These are phyloP conservation scores for Gibbula magus DNA, from an alignment of 2,888 invertebrate species.

Conservation along the genomic window DNA sequence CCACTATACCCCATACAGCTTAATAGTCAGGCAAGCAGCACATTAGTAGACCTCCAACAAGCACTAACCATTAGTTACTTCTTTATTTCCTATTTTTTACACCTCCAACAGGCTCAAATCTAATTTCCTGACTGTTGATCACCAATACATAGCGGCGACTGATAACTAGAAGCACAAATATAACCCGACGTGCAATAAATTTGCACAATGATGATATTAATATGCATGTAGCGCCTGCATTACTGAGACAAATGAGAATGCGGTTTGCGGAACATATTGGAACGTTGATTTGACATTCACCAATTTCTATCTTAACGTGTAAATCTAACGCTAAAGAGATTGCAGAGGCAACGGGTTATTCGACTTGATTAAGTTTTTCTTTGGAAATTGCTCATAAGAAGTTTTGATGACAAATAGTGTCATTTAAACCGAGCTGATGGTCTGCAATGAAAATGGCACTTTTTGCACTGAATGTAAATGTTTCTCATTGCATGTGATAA, in stretches of 20 bases:
- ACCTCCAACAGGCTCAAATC: background rate
- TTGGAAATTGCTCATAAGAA: background rate
- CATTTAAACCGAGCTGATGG: too few relatives aligned
- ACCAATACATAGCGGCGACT: slow-evolving; percentile 4
- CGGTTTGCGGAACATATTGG: background rate
- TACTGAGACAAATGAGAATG: background rate
- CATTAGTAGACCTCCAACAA: slow-evolving; percentile 9
- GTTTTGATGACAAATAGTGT: background rate
- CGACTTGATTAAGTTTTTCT: background rate
- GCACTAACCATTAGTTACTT: background rate
- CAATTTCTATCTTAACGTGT: too few relatives aligned
- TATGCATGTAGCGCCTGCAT: background rate
- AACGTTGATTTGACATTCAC: too few relatives aligned
- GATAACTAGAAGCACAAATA: slow-evolving; percentile 4
- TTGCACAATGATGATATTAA: background rate
- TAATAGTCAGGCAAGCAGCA: background rate
- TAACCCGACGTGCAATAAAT: background rate
- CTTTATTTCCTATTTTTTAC: slow-evolving; percentile 2
- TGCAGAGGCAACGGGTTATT: background rate
- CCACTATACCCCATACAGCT: background rate
- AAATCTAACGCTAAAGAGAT: background rate
- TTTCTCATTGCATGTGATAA: too few relatives aligned
- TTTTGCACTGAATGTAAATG: too few relatives aligned
- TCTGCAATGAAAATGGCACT: too few relatives aligned
- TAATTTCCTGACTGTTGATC: slow-evolving; percentile 1